Base-by-base conservation (phyloP, 2,113 vertebrate genomes). In the Oxygymnocypris stewartii region DNA sequence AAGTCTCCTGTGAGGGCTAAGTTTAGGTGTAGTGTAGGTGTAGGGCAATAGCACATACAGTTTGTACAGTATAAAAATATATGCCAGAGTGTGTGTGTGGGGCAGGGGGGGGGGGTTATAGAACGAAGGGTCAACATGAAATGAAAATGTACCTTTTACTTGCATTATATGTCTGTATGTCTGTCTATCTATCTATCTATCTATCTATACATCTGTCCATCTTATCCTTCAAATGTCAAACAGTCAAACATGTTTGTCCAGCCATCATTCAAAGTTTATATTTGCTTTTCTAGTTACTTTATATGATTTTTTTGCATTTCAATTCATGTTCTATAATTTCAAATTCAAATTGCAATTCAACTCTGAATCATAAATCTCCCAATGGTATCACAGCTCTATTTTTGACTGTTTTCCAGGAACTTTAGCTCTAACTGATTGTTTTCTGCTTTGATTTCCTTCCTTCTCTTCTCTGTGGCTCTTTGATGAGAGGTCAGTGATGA, bases 381-480 rank as follows among this genome's bases (percentile, higher is more conserved):
- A 11, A 35, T 40, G 16, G 42, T 5, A 37, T 20, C 31, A 35
- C 14, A 54, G 75, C 16, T 3, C 28, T 78, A 51, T 78, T 31
- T 54, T 78, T 31, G 0, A 31, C 11, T 8, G 25, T 67, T 25
- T 28, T 7, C 42, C 4, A 44, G 51, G 25, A 78, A 35, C 47
- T 20, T 78, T 54, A 35, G 76, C 76, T 54, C 14, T 28, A 31
- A 78, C 54, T 54, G 0, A 51, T 47, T 73, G n/a, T 44, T 78
- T 78, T 31, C 47, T 28, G 54, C 76, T 78, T 78, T 78, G 47
- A 78, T 78, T 51, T 78, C 47, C 13, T 78, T 13, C 54, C 42
- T 61, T 40, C 78, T 42, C 35, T 69, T 81, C 23, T 81, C 16
- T 9, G 31, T 49, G 28, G 13, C 25, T 13, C 35, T 73, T 71